These are phyloP conservation scores for Macheiramphus alcinus DNA, from an alignment of 2,113 vertebrate genomes.

Conservation along the genomic window DNA sequence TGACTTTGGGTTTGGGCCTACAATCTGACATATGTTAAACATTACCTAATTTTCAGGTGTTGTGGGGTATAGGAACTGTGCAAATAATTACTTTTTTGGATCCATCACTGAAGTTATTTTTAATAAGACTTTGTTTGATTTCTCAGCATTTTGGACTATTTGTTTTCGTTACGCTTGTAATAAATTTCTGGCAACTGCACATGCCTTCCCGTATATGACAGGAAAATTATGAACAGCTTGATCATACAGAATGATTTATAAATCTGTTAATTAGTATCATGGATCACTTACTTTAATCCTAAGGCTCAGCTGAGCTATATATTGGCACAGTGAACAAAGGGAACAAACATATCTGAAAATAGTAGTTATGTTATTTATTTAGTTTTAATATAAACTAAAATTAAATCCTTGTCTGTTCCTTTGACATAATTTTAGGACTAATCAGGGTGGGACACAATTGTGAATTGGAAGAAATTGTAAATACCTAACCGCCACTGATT, in stretches of 20 bases:
- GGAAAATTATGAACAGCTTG: neutral
- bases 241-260: conserved; percentile 24
- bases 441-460: neutral
- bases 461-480: neutral
- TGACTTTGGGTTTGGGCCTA: conserved; percentile 23
- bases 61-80: neutral
- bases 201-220: neutral
- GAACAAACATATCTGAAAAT: conserved; percentile 19
- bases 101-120: neutral
- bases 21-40: conserved; percentile 36
- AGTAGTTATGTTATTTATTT: conserved; percentile 1
- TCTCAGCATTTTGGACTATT: conserved; percentile 14
- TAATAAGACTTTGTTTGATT: conserved; percentile 46
- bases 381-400: neutral
- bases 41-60: conserved; percentile 63
- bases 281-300: conserved; percentile 13
- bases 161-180: conserved; percentile 45
- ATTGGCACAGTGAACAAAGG: conserved; percentile 3
- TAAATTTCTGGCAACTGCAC: conserved; percentile 14
- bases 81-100: conserved; percentile 40
- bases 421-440: neutral
- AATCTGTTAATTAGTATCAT: conserved; percentile 44
- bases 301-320: conserved; percentile 1
- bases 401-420: neutral
- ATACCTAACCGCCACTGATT: neutral